Evolutionary conservation across 2,797 vertebrate species (phyloP), one percentile per base, ranked within the genome.

Genomic region (Myotis daubentonii): DNA sequence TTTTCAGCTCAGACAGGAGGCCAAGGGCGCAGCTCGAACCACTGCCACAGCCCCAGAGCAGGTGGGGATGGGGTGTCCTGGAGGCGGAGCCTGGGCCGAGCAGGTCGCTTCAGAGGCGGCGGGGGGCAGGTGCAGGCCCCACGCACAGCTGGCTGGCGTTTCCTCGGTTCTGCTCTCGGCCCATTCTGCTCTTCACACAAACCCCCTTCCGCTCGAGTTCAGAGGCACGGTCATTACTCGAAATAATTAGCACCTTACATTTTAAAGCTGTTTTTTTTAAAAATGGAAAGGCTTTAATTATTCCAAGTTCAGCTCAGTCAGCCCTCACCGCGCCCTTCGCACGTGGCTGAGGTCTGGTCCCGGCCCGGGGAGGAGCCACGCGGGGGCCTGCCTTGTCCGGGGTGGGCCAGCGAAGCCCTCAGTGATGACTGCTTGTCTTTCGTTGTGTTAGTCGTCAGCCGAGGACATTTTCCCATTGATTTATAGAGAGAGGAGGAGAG

Each of bases 1-100:
- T 71, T 76, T 83, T 93, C 72, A 85, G 71, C 83, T 97, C 93
- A 88, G 96, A 89, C 76, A 20, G 5, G 95, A 97, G 96, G 96
- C 62, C 8, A 86, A 94, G 94, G 95, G 49, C 44, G 0, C 0
- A 0, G 23, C 10, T 66, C 44, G 86, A 38, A 91, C 90, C 79
- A 55, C 62, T 3, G 33, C 72, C 76, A 68, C 4, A n/a, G 83
- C 90, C 85, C 70, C 90, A 0, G 0, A 0, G 89, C 30, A 3
- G 0, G 92, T 49, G 20, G 83, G 94, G 94, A 92, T 79, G 93
- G 89, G 95, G 49, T 57, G 10, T 22, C 87, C 2, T 90, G 94
- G 95, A 96, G 83, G 87, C 74, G 25, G 72, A 49, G 70, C 94
- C 55, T 83, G 71, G 2, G 20, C 17, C 22, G 3, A 47, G 87